Conservation (phyloP, 2,113 vertebrate species). For the Arizona elegans region DNA sequence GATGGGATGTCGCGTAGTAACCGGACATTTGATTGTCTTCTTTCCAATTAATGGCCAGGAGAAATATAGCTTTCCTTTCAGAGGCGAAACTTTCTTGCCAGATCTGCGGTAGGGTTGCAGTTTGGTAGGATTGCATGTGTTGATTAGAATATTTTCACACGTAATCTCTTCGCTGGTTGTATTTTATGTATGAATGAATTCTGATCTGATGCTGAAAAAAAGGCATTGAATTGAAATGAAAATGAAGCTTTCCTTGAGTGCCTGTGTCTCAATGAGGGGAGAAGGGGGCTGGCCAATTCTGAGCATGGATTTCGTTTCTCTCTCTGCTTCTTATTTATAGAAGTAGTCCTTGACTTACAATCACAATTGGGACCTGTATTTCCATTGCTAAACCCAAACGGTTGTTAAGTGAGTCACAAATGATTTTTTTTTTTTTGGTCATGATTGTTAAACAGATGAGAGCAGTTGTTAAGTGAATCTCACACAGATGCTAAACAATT, state of each 20-base stretch:
- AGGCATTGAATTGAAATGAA: neutral
- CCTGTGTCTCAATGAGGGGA: neutral
- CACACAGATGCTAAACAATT: neutral
- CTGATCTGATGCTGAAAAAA: neutral
- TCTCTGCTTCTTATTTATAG: neutral
- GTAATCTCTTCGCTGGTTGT: neutral
- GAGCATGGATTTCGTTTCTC: neutral
- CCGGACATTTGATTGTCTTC: conserved; percentile 33
- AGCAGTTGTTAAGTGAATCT: neutral
- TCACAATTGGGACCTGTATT: neutral
- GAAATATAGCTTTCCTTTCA: conserved; percentile 40
- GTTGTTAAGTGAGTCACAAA: neutral
- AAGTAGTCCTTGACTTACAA: no score
- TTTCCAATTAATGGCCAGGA: conserved; percentile 52
- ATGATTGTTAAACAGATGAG: neutral
- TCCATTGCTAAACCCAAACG: neutral
- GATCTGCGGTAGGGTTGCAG: neutral
- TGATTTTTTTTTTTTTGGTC: neutral
- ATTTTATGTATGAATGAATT: neutral
- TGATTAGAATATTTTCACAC: neutral
- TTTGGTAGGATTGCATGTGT: neutral
- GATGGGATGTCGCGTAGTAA: conserved; percentile 33
- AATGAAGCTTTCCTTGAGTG: neutral
- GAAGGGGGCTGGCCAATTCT: neutral
- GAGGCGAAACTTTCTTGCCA: neutral